phyloP scores from a whole-genome alignment of 1,140 invertebrate genomes.

The Idris sp. region DNA sequence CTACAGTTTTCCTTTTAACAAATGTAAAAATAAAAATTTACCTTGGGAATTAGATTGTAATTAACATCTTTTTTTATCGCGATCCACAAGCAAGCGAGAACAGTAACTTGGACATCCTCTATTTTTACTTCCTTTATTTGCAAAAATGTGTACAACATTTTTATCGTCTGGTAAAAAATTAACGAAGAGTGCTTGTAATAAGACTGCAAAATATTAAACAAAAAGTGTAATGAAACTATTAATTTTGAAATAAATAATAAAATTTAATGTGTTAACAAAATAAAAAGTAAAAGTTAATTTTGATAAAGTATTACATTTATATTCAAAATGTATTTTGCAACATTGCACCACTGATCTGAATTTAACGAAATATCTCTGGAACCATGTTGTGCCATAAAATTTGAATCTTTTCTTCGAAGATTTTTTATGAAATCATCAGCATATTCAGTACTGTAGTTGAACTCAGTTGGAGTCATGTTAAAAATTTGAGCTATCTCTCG shows the following conservation, averaged over 20 bases:
- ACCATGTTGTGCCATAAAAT: conserved; percentile 3
- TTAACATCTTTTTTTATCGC: conserved; percentile 10
- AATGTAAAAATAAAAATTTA: not conserved
- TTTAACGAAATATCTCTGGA: conserved; percentile 8
- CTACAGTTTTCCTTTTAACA: not conserved
- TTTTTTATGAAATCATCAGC: conserved; percentile 5
- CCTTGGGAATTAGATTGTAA: conserved; percentile 8
- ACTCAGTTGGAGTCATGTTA: conserved; percentile 11
- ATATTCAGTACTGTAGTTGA: conserved; percentile 7
- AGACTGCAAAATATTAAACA: conserved; percentile 4
- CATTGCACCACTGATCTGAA: not conserved
- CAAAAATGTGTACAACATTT: conserved; percentile 23
- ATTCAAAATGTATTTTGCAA: conserved; percentile 5
- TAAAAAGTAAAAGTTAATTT: too few relatives aligned
- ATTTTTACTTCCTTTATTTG: conserved; percentile 6
- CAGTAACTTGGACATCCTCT: conserved; percentile 4
- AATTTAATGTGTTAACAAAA: too few relatives aligned
- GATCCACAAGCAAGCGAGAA: conserved; percentile 25
- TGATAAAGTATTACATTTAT: conserved; percentile 11
- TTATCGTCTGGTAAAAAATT: conserved; percentile 16
- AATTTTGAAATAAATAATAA: too few relatives aligned
- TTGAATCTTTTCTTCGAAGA: conserved; percentile 2
- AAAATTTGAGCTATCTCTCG: not conserved
- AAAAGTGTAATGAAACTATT: too few relatives aligned
- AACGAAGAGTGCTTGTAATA: conserved; percentile 1